Percentiles rank a stretch among this genome's conserved stretches.
Evolutionary conservation across 2,797 vertebrate species (phyloP).

Genomic region (Cynodonichthys magdalenae): DNA sequence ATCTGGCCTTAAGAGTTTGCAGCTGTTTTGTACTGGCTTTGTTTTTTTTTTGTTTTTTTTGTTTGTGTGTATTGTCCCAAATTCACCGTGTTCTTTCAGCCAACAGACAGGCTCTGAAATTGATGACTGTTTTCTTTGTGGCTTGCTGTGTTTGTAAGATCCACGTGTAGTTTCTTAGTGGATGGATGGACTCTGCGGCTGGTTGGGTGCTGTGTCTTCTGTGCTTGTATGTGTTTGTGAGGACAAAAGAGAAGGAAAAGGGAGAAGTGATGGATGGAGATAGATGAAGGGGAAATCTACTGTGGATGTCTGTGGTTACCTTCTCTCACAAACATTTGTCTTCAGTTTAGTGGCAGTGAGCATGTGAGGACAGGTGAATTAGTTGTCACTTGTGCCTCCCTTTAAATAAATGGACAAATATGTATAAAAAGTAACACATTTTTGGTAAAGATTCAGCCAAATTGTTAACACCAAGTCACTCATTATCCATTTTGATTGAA

Average conservation of each 20-base stretch:
- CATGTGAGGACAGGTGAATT: constrained; percentile 16
- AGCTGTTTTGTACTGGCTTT: constrained; percentile 50
- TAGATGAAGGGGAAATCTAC: not conserved
- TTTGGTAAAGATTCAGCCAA: not conserved
- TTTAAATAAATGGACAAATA: not conserved
- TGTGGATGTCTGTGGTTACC: constrained; percentile 11
- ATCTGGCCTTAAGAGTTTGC: constrained; percentile 38
- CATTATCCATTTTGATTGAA: not conserved
- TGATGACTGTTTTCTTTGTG: constrained; percentile 66
- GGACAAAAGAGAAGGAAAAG: not conserved
- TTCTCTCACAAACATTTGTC: constrained; percentile 1
- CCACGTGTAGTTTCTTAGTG: constrained; percentile 44
- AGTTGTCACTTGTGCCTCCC: not conserved
- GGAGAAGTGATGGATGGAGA: constrained; percentile 17
- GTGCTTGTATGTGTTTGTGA: constrained; percentile 1
- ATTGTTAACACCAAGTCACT: not conserved
- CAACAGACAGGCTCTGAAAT: constrained; percentile 56
- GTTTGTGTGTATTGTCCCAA: constrained; percentile 18
- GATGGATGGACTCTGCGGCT: constrained; percentile 40
- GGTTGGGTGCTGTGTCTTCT: constrained; percentile 23
- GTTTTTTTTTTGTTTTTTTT: constrained; percentile 50
- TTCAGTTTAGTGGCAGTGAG: constrained; percentile 7
- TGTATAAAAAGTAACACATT: not conserved
- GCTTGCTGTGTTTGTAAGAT: constrained; percentile 55
- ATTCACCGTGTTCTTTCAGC: constrained; percentile 52